Evolutionary conservation across 2,888 invertebrate species (phyloP).

Genomic region (Luperina nickerlii): DNA sequence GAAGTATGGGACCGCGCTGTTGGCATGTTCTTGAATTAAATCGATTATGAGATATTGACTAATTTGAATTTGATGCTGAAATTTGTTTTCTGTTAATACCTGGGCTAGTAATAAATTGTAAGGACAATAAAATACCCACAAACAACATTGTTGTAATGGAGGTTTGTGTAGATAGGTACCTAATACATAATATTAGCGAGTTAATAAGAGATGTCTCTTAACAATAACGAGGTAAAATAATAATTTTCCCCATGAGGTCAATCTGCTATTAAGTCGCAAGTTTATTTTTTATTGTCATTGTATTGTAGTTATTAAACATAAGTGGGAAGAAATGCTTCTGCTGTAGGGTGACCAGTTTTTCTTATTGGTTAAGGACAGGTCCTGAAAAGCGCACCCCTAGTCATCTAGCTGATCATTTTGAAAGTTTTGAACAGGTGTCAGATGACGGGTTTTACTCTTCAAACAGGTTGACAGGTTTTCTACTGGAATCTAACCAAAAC

Average conservation of each 20-base stretch:
- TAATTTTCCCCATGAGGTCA: slow-evolving; percentile 32
- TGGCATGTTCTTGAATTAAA: neutral
- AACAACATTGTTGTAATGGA: neutral
- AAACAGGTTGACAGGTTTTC: neutral
- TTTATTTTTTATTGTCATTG: slow-evolving; percentile 19
- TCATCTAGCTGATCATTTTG: slow-evolving; percentile 8
- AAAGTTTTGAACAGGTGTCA: neutral
- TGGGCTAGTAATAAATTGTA: neutral
- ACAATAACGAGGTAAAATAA: slow-evolving; percentile 46
- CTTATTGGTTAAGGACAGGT: neutral
- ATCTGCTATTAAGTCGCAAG: slow-evolving; percentile 29
- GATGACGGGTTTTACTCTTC: neutral
- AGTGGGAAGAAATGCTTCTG: slow-evolving; percentile 22
- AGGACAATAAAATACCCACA: neutral
- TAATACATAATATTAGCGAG: slow-evolving; percentile 17
- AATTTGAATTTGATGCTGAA: neutral
- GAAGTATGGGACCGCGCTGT: neutral
- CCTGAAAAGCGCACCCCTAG: neutral
- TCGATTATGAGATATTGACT: neutral
- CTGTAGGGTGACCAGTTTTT: neutral
- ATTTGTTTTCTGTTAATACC: neutral
- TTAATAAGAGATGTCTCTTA: slow-evolving; percentile 19
- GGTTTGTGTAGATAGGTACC: neutral
- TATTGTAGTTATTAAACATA: slow-evolving; percentile 16
- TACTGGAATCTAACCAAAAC: neutral